These are phyloP conservation scores for Sminthurinus aureus DNA, from an alignment of 2,888 invertebrate species.

Conservation along the genomic window DNA sequence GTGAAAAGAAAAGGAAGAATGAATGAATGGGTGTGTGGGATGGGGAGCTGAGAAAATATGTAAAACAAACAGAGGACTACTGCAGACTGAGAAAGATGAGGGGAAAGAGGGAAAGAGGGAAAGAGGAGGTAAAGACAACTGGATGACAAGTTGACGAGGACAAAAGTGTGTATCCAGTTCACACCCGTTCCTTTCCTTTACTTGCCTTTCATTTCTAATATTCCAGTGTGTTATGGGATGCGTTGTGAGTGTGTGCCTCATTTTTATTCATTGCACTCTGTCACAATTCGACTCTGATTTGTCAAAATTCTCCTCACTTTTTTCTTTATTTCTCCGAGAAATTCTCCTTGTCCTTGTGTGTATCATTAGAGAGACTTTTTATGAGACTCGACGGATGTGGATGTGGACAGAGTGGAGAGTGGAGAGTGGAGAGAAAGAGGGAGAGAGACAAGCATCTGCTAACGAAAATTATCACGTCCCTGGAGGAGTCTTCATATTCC, in stretches of 20 bases:
- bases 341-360: constrained; percentile 15
- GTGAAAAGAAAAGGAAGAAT: too few relatives aligned
- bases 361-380: constrained; percentile 15
- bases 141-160: neutral
- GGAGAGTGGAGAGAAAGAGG: too few relatives aligned
- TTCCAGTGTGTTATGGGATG: too few relatives aligned
- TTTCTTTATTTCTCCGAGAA: too few relatives aligned
- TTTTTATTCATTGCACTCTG: constrained; percentile 36
- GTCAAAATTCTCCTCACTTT: constrained; percentile 34
- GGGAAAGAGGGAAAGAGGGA: neutral
- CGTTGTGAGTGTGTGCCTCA: constrained; percentile 10
- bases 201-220: constrained; percentile 11
- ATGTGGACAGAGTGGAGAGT: neutral
- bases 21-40: too few relatives aligned
- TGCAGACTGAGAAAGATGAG: neutral
- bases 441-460: constrained; percentile 13
- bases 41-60: neutral
- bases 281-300: constrained; percentile 36
- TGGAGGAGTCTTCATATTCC: constrained; percentile 3
- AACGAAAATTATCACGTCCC: constrained; percentile 17
- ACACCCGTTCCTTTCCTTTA: neutral
- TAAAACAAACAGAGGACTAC: neutral
- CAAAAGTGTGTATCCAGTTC: neutral
- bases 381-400: constrained; percentile 10
- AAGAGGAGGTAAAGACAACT: neutral